Evolutionary conservation across 2,113 vertebrate genomes (phyloP), one percentile per base, ranked within the genome.

Genomic region (Podiceps cristatus): DNA sequence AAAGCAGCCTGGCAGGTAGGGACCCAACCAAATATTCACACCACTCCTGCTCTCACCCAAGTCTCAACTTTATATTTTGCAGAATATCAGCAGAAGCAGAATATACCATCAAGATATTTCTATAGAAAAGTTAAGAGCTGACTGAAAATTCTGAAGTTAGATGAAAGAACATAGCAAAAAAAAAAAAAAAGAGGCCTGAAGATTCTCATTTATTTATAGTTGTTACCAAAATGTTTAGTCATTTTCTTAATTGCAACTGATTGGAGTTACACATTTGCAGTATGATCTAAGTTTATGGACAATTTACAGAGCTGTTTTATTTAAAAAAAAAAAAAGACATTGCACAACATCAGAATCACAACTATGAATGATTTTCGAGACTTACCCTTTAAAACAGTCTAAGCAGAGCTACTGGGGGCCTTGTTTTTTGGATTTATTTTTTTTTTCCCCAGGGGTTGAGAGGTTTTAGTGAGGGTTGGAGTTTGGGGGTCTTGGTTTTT

Each of bases 381-480:
- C 44, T 63, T 27, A n/a, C 10, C 28, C 19, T 69, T 67, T 28
- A 31, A 77, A 72, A 42, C 9, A 33, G 40, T 35, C 28, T 49
- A 66, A 72, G 27, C 17, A 67, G 13, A 18, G 16, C 3, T 72
- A 71, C 45, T 1, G 18, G 5, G 17, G 20, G 19, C 6, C 10
- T 17, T 7, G 37, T 37, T 37, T 37, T 37, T 37, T 37, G 16
- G 1, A 3, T 11, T 18, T 56, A 16, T 66, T 50, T 52, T 42
- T 10, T 25, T 10, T 37, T 37, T 37, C 37, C 37, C 7, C 1
- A 1, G 6, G 18, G 24, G 6, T 13, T 75, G 55, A 60, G 37
- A 59, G 17, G 2, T 9, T 37, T 89, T 37, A 0, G 17, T 18
- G 11, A 37, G 24, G 11, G 10, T 3, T 28, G 18, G 8, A 7